Evolutionary conservation across 1,140 invertebrate genomes (phyloP), one percentile per base, ranked within the genome.

Genomic region (Bacillus rossius): DNA sequence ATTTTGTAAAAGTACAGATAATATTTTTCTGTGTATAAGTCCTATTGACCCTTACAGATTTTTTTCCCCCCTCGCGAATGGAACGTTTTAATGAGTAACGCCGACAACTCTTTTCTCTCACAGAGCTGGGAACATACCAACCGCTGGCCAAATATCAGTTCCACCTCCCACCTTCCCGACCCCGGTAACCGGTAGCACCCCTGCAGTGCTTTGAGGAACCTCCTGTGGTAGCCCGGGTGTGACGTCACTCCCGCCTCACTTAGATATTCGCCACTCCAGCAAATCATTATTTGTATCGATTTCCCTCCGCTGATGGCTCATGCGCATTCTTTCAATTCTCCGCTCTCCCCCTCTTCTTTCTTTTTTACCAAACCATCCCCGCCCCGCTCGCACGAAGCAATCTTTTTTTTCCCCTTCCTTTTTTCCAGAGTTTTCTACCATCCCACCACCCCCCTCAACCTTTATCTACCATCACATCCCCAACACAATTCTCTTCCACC

Each of bases 251-350:
- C 25, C 17, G 20, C 26, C 16, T 45, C 47, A 49, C 43, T 57
- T 57, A 48, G 47, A 57, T 41, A 57, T 57, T 57, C 55, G 26
- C 40, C 55, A 57, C 45, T 57, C 55, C 55, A 48, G 47, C 41
- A 57, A 57, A 57, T 57, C 55, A 57, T 57, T 57, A 57, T 57
- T 57, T 57, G 55, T 57, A 57, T 57, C 55, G 55, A 57, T 43
- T 43, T 42, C 23, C 16, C 25, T 57, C n/a, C n/a, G 23, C 43
- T 48, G 47, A 57, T 48, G 43, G 54, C 47, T 23, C 55, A 57
- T 57, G 55, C 55, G 55, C 45, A 49, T 49, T 57, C 55, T 57
- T 48, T 37, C 47, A 47, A 37, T 50, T 48, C 20, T 47, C 37
- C 23, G n/a, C 22, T 42, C 22, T 22, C 34, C n/a, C 37, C 20